phyloP scores from a whole-genome alignment of 2,113 vertebrate genomes.

The Scalopus aquaticus region DNA sequence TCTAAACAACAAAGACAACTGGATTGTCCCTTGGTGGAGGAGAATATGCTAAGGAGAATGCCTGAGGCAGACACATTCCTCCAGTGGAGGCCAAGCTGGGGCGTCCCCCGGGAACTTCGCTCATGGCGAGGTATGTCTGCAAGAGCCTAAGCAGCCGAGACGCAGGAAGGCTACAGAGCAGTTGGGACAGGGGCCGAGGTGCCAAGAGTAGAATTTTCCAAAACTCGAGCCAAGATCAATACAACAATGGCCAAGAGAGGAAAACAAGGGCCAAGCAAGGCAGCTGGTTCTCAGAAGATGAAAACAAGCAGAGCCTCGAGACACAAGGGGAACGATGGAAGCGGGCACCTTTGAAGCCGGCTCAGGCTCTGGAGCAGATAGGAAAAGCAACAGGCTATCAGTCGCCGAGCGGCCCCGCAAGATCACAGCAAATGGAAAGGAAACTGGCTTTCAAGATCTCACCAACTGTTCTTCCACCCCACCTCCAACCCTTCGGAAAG shows the following conservation, averaged over 20 bases:
- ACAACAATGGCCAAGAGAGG: constrained; percentile 38
- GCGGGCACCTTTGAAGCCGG: background rate
- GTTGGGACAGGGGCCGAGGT: background rate
- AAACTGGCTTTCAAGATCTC: background rate
- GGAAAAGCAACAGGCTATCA: background rate
- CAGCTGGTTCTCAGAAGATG: constrained; percentile 15
- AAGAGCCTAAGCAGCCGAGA: background rate
- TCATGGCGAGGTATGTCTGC: background rate
- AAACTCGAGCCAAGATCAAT: constrained; percentile 53
- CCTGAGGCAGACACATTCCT: background rate
- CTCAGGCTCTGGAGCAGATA: background rate
- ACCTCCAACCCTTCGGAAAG: background rate
- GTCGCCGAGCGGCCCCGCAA: background rate
- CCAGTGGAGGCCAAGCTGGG: background rate
- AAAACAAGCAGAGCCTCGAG: constrained; percentile 23
- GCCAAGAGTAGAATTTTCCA: constrained; percentile 64
- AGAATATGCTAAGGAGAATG: background rate
- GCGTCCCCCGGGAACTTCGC: background rate
- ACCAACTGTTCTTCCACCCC: background rate
- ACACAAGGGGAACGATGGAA: background rate
- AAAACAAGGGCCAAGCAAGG: constrained; percentile 4
- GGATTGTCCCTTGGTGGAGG: background rate
- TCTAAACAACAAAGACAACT: background rate
- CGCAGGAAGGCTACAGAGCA: background rate
- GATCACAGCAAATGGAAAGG: constrained; percentile 22